Percentiles rank a stretch among this genome's conserved stretches.
phyloP scores from a whole-genome alignment of 2,797 vertebrate genomes.

The Tapirus indicus region DNA sequence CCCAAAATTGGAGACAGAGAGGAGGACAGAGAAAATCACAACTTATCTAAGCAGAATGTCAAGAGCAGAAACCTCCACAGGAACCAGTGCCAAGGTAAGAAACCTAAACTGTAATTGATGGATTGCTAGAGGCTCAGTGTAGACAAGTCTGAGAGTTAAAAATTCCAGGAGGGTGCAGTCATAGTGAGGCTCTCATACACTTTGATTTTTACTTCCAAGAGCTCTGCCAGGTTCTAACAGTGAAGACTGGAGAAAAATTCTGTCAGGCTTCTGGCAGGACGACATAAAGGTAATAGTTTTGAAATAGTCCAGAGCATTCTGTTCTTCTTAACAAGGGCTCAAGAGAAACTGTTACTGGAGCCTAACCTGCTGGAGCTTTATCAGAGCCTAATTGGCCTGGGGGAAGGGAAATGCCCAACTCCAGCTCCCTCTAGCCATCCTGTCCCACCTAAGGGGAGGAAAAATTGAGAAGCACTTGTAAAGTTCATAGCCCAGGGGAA shows the following conservation, averaged over 20 bases:
- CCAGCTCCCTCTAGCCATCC: background rate
- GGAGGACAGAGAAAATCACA: background rate
- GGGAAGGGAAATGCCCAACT: background rate
- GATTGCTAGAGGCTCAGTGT: background rate
- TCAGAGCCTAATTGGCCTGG: background rate
- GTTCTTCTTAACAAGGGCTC: background rate
- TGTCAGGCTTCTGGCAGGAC: background rate
- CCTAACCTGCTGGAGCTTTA: background rate
- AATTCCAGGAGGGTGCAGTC: background rate
- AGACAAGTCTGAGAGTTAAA: background rate
- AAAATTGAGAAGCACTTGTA: background rate
- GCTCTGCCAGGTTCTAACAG: background rate
- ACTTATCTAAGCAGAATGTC: background rate
- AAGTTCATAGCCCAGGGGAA: background rate
- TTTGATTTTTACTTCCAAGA: background rate
- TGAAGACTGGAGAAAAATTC: background rate
- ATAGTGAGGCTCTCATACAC: background rate
- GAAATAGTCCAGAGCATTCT: background rate
- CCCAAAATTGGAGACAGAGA: background rate
- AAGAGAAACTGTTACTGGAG: background rate
- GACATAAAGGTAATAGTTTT: background rate
- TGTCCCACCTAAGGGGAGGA: background rate
- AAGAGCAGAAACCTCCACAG: background rate
- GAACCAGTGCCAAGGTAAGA: background rate
- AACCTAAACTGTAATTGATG: background rate